Evolutionary conservation across 2,888 invertebrate genomes (phyloP).

Genomic region (Tethea ocularis): DNA sequence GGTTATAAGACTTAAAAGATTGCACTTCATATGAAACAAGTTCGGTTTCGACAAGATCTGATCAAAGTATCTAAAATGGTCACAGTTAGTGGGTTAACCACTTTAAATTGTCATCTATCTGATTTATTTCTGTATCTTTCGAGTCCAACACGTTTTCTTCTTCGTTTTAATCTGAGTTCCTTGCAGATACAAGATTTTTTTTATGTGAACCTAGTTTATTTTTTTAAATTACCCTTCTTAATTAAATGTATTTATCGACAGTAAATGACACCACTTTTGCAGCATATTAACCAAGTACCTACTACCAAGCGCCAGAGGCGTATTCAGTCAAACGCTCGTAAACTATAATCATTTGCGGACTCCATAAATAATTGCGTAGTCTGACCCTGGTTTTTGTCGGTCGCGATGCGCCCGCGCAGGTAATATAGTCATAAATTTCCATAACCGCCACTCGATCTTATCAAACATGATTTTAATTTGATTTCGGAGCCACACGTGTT

Average conservation of each 20-base stretch:
- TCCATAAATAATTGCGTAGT: conserved; percentile 80
- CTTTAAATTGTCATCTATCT: conserved; percentile 84
- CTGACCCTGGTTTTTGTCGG: conserved; percentile 77
- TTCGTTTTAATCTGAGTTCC: conserved; percentile 47
- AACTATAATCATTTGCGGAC: conserved; percentile 81
- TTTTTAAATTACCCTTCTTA: conserved; percentile 8
- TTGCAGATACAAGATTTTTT: conserved; percentile 11
- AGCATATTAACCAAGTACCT: conserved; percentile 42
- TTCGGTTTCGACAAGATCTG: conserved; percentile 79
- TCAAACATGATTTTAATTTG: conserved; percentile 84
- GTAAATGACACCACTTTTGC: conserved; percentile 40
- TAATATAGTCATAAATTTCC: conserved; percentile 85
- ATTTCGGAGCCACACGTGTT: conserved; percentile 82
- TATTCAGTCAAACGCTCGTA: conserved; percentile 72
- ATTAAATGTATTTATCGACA: conserved; percentile 17
- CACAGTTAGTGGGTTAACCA: conserved; percentile 85
- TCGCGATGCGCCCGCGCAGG: conserved; percentile 78
- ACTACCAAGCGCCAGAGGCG: conserved; percentile 57
- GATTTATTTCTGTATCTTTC: conserved; percentile 83
- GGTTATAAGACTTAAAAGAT: conserved; percentile 39
- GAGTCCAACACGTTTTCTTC: conserved; percentile 79
- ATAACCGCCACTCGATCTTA: conserved; percentile 84
- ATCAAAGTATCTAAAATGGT: conserved; percentile 84
- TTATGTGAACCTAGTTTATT: background rate
- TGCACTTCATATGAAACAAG: conserved; percentile 41